Evolutionary conservation across 2,888 invertebrate genomes (phyloP).

Genomic region (Vanessa cardui): DNA sequence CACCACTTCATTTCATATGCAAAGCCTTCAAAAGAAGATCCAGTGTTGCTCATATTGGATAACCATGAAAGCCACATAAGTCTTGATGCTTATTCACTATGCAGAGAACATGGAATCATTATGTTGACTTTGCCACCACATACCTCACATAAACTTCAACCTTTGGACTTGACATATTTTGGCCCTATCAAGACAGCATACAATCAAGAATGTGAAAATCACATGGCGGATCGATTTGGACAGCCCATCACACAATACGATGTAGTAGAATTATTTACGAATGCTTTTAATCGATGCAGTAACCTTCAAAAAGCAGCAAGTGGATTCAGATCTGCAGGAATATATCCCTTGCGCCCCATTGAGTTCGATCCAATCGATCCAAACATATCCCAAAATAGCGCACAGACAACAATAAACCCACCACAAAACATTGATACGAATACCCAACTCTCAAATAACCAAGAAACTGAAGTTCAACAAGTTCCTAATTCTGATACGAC

Average conservation of each 20-base stretch:
- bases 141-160: too few species aligned
- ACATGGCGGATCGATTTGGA: slow-evolving; percentile 42
- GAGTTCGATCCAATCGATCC: too few species aligned
- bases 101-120: slow-evolving; percentile 44
- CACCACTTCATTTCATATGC: slow-evolving; percentile 45
- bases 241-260: slow-evolving; percentile 37
- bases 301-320: slow-evolving; percentile 42
- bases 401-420: too few species aligned
- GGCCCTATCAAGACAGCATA: slow-evolving; percentile 48
- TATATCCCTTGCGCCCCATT: too few species aligned
- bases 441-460: too few species aligned
- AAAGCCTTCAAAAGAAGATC: slow-evolving; percentile 39
- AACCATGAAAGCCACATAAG: slow-evolving; percentile 47
- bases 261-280: slow-evolving; percentile 44
- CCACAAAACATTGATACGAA: too few species aligned
- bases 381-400: too few species aligned
- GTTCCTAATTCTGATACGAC: too few species aligned
- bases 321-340: slow-evolving; percentile 5
- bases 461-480: too few species aligned
- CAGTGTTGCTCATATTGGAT: slow-evolving; percentile 41
- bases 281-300: slow-evolving; percentile 41
- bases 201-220: slow-evolving; percentile 45
- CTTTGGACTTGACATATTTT: slow-evolving; percentile 46
- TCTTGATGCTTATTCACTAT: slow-evolving; percentile 38
- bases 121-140: slow-evolving; percentile 48